These are phyloP conservation scores for Physeter macrocephalus DNA, from an alignment of 2,113 vertebrate genomes.

Conservation along the genomic window DNA sequence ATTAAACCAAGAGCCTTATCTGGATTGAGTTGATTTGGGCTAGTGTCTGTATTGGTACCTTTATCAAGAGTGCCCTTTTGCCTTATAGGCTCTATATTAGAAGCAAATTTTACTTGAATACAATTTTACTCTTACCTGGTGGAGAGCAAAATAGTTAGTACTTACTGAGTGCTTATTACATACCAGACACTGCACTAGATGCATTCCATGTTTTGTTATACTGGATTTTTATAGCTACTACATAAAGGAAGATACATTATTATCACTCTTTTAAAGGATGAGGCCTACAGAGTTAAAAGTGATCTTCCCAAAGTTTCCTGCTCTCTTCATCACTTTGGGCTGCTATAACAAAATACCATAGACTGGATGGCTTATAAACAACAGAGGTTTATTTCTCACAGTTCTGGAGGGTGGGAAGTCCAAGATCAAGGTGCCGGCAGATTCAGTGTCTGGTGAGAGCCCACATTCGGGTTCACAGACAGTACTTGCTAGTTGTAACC, in stretches of 20 bases:
- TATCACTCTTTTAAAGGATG: neutral
- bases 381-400: neutral
- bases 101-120: conserved; percentile 7
- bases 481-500: neutral
- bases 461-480: neutral
- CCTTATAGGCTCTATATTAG: neutral
- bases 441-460: neutral
- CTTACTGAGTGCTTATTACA: neutral
- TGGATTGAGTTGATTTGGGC: neutral
- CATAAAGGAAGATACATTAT: neutral
- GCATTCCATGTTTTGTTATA: neutral
- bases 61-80: neutral
- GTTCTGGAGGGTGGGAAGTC: neutral
- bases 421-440: neutral
- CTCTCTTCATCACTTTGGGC: neutral
- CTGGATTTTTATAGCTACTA: neutral
- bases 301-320: neutral
- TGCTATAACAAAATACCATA: neutral
- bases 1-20: conserved; percentile 38
- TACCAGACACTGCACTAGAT: neutral
- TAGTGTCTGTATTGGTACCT: neutral
- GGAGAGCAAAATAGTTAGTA: neutral
- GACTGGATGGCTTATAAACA: neutral
- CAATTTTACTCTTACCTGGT: neutral
- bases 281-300: neutral